These are phyloP conservation scores for Tolmerus cingulatus DNA, from an alignment of 2,888 invertebrate genomes.

Conservation along the genomic window DNA sequence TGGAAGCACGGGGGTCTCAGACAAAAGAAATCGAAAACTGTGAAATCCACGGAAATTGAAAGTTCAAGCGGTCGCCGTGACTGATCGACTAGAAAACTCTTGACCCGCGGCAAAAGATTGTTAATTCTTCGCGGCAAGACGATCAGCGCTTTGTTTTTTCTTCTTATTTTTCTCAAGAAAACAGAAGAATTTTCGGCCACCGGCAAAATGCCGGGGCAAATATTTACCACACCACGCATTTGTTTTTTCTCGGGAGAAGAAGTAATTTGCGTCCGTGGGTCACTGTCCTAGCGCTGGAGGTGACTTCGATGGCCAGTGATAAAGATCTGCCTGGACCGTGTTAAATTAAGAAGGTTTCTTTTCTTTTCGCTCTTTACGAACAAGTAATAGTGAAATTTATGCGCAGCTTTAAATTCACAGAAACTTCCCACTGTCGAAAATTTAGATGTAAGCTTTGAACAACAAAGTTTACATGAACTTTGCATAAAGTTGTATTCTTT, in stretches of 20 bases:
- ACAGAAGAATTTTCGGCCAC: neutral
- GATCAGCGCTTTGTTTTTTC: neutral
- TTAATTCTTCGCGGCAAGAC: neutral
- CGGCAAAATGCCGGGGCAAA: neutral
- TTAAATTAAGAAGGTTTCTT: neutral
- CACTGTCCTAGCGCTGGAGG: neutral
- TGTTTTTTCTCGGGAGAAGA: neutral
- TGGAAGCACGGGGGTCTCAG: neutral
- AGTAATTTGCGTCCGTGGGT: neutral
- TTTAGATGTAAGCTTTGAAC: neutral
- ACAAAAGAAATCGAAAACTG: conserved; percentile 37
- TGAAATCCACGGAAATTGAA: conserved; percentile 38
- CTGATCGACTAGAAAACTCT: neutral
- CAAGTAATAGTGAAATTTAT: neutral
- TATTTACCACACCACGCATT: neutral
- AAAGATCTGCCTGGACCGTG: neutral
- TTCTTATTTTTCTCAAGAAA: neutral
- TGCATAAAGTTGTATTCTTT: too few species aligned
- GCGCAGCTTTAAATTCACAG: neutral
- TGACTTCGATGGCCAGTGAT: neutral
- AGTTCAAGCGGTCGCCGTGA: neutral
- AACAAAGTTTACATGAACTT: too few species aligned
- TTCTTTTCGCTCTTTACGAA: neutral
- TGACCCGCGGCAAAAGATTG: neutral
- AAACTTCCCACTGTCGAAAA: neutral